phyloP scores from a whole-genome alignment of 1,140 invertebrate genomes.

The Philaenus spumarius region DNA sequence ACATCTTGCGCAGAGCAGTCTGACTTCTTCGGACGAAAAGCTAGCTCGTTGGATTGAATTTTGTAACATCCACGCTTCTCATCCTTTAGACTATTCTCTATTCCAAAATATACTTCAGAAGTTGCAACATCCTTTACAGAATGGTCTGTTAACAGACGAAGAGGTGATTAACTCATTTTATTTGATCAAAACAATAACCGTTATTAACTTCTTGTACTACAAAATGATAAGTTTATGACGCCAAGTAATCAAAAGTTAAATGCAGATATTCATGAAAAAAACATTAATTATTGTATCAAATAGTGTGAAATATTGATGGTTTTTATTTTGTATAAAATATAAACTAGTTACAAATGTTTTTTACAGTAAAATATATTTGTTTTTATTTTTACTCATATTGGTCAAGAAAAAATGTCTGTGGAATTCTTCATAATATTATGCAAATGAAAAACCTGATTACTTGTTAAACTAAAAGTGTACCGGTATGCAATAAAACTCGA shows the following conservation, averaged over 20 bases:
- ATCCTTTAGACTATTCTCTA: constrained; percentile 65
- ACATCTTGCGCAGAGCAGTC: constrained; percentile 84
- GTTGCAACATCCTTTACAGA: constrained; percentile 56
- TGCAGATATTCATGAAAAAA: background rate
- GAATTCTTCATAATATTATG: no score
- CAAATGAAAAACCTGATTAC: no score
- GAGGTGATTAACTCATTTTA: constrained; percentile 41
- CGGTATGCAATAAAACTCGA: no score
- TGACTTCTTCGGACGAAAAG: constrained; percentile 56
- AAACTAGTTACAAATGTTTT: no score
- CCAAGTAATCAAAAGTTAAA: background rate
- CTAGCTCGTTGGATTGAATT: constrained; percentile 71
- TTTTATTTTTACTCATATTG: no score
- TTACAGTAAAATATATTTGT: no score
- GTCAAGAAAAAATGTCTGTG: no score
- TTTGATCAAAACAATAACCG: background rate
- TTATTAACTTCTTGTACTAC: background rate
- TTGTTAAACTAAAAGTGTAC: no score
- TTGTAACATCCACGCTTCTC: constrained; percentile 61
- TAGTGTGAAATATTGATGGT: no score
- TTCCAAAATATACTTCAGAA: constrained; percentile 61
- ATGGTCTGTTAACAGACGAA: constrained; percentile 54
- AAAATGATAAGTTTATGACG: background rate
- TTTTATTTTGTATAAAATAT: background rate
- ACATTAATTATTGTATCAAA: background rate